phyloP scores from a whole-genome alignment of 1,140 invertebrate species.

The Micrasema longulum region DNA sequence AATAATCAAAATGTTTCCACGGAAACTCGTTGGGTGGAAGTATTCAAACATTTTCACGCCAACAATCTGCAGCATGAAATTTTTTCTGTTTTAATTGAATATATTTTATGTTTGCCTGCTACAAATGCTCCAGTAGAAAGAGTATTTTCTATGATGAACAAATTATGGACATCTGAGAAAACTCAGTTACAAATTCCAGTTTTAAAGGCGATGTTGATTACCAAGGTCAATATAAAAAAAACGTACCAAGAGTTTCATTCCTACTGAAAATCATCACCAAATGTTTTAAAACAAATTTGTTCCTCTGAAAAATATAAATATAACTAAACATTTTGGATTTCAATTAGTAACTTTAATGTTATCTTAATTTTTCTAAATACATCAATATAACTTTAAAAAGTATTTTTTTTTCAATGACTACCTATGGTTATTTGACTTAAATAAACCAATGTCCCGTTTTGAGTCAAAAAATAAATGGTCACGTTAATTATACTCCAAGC shows the following conservation, averaged over 20 bases:
- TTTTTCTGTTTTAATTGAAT: slow-evolving; percentile 54
- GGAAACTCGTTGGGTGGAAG: slow-evolving; percentile 56
- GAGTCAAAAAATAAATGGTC: slow-evolving; percentile 17
- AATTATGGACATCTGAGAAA: slow-evolving; percentile 38
- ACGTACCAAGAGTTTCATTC: slow-evolving; percentile 54
- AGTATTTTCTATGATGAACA: slow-evolving; percentile 6
- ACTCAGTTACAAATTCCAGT: slow-evolving; percentile 34
- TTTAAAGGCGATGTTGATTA: slow-evolving; percentile 55
- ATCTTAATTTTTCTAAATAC: not conserved
- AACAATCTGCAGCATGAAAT: slow-evolving; percentile 56
- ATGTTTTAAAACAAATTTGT: slow-evolving; percentile 55
- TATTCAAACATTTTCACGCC: slow-evolving; percentile 56
- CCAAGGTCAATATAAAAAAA: slow-evolving; percentile 56
- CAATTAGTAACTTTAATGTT: slow-evolving; percentile 21
- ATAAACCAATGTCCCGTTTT: not conserved
- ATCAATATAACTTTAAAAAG: too few species aligned
- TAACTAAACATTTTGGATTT: slow-evolving; percentile 35
- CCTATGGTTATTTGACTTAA: too few species aligned
- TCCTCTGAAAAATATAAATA: slow-evolving; percentile 55
- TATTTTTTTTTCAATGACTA: too few species aligned
- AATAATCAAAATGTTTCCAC: slow-evolving; percentile 55
- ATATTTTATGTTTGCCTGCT: slow-evolving; percentile 42
- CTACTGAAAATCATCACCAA: slow-evolving; percentile 54
- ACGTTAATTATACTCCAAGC: slow-evolving; percentile 14
- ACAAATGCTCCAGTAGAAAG: not conserved